Evolutionary conservation across 2,113 vertebrate genomes (phyloP).

Genomic region (Eulacestoma nigropectus): DNA sequence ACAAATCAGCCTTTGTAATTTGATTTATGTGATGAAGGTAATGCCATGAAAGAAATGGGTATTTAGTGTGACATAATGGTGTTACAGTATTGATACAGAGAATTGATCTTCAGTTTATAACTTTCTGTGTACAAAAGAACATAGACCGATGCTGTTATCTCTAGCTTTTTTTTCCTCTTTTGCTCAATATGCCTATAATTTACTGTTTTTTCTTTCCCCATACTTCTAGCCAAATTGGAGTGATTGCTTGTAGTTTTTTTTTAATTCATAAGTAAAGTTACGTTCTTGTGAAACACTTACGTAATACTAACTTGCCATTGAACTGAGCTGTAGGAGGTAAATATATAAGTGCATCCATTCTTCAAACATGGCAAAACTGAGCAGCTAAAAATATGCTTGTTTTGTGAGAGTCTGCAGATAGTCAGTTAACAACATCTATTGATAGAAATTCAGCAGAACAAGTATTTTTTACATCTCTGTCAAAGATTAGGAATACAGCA

Average conservation of each 20-base stretch:
- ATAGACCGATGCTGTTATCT: not conserved
- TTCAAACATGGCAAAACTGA: not conserved
- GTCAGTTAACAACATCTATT: not conserved
- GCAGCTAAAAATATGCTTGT: not conserved
- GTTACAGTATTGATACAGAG: not conserved
- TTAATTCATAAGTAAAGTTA: not conserved
- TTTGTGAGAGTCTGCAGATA: not conserved
- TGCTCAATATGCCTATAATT: not conserved
- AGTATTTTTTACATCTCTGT: not conserved
- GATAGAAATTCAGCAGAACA: not conserved
- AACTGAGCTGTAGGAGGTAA: not conserved
- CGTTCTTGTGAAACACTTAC: not conserved
- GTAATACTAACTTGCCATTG: not conserved
- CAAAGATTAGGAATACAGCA: not conserved
- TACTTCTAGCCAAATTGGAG: not conserved
- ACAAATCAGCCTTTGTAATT: not conserved
- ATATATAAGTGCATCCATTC: not conserved
- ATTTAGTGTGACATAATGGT: not conserved
- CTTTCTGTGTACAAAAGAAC: not conserved
- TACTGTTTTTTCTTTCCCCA: not conserved
- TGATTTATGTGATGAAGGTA: not conserved
- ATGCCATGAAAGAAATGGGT: not conserved
- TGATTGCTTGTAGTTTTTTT: not conserved
- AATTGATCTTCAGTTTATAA: not conserved
- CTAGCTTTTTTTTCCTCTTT: not conserved